Base-by-base conservation (phyloP, 2,113 vertebrate genomes). In the Saimiri boliviensis region DNA sequence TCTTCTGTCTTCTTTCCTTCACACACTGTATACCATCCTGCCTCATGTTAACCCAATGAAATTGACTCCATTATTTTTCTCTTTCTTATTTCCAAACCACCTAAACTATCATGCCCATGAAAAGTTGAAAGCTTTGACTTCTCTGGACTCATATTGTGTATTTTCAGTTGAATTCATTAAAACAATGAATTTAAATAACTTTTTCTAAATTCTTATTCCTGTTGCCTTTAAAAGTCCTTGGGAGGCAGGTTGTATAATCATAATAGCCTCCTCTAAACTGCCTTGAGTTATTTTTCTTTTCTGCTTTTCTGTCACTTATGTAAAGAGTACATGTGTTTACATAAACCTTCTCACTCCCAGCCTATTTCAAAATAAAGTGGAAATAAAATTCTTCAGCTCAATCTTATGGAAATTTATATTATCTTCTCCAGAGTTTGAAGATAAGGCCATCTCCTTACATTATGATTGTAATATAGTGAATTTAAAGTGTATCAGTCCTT, bases 41-140 rank as follows among this genome's bases (percentile, higher is more conserved):
- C 80, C 85, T 87, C 52, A 66, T 47, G 76, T 87, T 90, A 96
- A 58, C 49, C 45, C 73, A 95, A 6, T 40, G 54, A 40, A 92
- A 66, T n/a, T 3, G 32, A 81, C 92, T 92, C 25, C 25, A 93
- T 83, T 54, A 17, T n/a, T 70, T 60, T 37, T 35, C 37, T 92
- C 74, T 87, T 95, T 87, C 47, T 96, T 63, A 54, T 77, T 83
- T 94, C 84, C 81, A 89, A 66, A 86, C 12, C 45, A 95, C 80
- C 58, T 68, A 76, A 93, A 20, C 30, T 77, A 47, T 91, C 60
- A 66, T 96, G 35, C 42, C 82, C n/a, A 10, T 52, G 40, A 89
- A 83, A 13, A 93, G n/a, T 40, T 56, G 35, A 68, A 19, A 66
- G 12, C 25, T 74, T 93, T 49, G 45, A 68, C 14, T 91, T 95